These are phyloP conservation scores for Calliphora vomitoria DNA, from an alignment of 2,888 invertebrate genomes.

Conservation along the genomic window DNA sequence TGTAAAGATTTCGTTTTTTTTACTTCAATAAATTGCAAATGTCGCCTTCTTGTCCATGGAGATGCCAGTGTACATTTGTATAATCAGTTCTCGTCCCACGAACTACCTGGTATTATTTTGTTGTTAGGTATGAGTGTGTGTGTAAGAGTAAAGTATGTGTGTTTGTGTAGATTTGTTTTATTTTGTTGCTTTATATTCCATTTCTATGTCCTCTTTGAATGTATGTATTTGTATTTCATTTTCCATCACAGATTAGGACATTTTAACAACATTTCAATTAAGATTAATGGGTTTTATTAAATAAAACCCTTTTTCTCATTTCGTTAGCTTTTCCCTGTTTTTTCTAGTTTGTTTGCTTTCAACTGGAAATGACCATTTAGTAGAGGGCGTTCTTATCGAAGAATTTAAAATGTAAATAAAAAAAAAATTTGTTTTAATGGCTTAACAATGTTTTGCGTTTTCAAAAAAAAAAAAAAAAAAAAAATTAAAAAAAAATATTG, in stretches of 20 bases:
- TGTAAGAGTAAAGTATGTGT: background rate
- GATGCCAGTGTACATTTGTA: too few relatives aligned
- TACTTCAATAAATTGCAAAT: too few relatives aligned
- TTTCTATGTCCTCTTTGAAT: background rate
- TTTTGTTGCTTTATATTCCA: background rate
- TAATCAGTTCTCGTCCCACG: too few relatives aligned
- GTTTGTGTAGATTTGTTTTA: background rate
- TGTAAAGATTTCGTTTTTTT: too few relatives aligned
- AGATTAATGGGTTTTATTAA: slow-evolving; percentile 59
- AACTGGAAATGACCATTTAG: background rate
- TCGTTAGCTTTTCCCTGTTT: background rate
- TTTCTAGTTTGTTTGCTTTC: background rate
- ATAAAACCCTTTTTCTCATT: slow-evolving; percentile 31
- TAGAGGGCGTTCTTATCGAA: background rate
- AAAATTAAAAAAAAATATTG: background rate
- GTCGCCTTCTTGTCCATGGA: too few relatives aligned
- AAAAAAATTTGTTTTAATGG: background rate
- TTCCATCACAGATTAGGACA: slow-evolving; percentile 49
- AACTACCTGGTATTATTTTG: too few relatives aligned
- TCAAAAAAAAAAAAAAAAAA: too few relatives aligned
- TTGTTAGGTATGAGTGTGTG: too few relatives aligned
- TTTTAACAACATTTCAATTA: slow-evolving; percentile 62
- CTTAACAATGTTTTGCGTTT: slow-evolving; percentile 3
- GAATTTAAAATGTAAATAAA: background rate
- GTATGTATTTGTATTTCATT: slow-evolving; percentile 28